Percentiles rank a stretch among this genome's conserved stretches.
These are phyloP conservation scores for Hyphantria cunea DNA, from an alignment of 1,140 invertebrate species.

Conservation along the genomic window DNA sequence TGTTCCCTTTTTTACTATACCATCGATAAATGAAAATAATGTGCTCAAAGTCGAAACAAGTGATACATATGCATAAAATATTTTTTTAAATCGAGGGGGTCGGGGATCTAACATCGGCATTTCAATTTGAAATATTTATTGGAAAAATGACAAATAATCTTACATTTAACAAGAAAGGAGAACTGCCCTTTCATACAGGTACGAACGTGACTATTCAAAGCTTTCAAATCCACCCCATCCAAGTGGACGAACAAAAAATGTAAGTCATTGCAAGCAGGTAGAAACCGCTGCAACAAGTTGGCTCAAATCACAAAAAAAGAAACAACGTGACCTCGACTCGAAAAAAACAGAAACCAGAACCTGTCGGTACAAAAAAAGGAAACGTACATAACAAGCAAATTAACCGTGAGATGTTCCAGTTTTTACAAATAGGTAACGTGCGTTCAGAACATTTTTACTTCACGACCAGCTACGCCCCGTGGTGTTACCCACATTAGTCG, in stretches of 20 bases:
- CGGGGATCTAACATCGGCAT: no score
- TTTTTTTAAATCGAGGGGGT: no score
- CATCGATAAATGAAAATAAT: no score
- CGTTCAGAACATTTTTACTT: no score
- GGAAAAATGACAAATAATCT: no score
- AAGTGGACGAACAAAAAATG: slow-evolving; percentile 8
- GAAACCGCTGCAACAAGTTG: slow-evolving; percentile 28
- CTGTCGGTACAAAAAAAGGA: slow-evolving; percentile 35
- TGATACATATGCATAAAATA: no score
- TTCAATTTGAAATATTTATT: no score
- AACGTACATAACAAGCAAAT: slow-evolving; percentile 37
- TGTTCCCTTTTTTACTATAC: no score
- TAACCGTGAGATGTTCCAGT: slow-evolving; percentile 42
- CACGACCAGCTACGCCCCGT: no score
- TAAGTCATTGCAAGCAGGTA: slow-evolving; percentile 21
- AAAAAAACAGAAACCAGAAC: slow-evolving; percentile 39
- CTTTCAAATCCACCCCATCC: slow-evolving; percentile 14
- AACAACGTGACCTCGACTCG: slow-evolving; percentile 24
- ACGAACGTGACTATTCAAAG: slow-evolving; percentile 9
- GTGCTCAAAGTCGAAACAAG: no score
- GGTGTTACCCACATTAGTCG: no score
- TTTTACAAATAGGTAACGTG: slow-evolving; percentile 36
- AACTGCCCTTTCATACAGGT: slow-evolving; percentile 3
- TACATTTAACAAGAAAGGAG: not conserved
- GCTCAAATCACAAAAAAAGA: slow-evolving; percentile 31